A percentile compares a stretch with the other conserved stretches of the same genome.
These are phyloP conservation scores for Lamellibrachia luymesi DNA, from an alignment of 1,140 invertebrate species.

Conservation along the genomic window DNA sequence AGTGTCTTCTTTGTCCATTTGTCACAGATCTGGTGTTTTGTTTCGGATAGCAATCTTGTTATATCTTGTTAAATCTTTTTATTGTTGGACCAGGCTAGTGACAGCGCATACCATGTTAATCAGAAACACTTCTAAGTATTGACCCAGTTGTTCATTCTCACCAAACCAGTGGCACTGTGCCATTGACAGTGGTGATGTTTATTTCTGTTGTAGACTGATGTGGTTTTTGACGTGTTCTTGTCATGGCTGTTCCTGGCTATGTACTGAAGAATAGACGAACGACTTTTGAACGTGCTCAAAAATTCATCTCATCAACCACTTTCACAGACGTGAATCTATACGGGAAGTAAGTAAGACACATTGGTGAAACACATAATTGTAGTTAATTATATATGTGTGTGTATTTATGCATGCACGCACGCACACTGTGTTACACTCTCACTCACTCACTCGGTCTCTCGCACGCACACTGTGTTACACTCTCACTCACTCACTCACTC, in stretches of 20 bases:
- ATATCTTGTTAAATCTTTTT: too few relatives aligned
- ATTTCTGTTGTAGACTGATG: background rate
- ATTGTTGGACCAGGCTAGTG: too few relatives aligned
- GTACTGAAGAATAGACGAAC: conserved; percentile 59
- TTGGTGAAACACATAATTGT: background rate
- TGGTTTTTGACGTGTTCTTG: background rate
- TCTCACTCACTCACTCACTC: too few relatives aligned
- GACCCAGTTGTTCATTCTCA: too few relatives aligned
- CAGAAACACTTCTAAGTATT: too few relatives aligned
- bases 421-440: too few relatives aligned
- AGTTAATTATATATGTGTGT: conserved; percentile 4
- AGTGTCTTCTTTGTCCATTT: too few relatives aligned
- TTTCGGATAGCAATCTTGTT: too few relatives aligned
- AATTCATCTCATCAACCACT: conserved; percentile 58
- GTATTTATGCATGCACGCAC: background rate
- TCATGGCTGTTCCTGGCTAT: conserved; percentile 20
- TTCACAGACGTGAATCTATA: conserved; percentile 58
- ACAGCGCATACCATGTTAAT: too few relatives aligned
- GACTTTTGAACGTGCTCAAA: conserved; percentile 59
- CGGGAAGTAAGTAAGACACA: conserved; percentile 40
- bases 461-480: accelerated
- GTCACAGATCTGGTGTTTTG: too few relatives aligned
- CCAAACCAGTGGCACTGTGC: background rate
- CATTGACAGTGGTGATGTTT: background rate
- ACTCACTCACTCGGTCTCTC: too few relatives aligned